Evolutionary conservation across 2,797 vertebrate species (phyloP).

Genomic region (Saxicola maurus): DNA sequence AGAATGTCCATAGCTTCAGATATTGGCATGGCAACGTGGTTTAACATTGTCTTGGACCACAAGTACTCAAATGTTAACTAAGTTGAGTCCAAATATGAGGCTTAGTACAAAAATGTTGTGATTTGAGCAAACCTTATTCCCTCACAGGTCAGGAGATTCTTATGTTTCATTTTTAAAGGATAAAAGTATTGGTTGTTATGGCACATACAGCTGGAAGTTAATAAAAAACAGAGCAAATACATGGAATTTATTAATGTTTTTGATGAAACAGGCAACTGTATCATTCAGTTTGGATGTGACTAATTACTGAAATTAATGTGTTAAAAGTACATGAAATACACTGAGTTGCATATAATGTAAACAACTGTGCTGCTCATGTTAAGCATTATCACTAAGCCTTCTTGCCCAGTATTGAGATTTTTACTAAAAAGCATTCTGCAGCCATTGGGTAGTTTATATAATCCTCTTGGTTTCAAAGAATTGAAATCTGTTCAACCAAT

Average conservation of each 20-base stretch:
- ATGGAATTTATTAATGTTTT: not conserved
- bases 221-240: not conserved
- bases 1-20: not conserved
- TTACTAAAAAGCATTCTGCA: not conserved
- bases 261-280: not conserved
- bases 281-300: not conserved
- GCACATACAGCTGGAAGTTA: not conserved
- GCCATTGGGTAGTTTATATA: not conserved
- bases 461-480: slow-evolving; percentile 33
- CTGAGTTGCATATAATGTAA: not conserved
- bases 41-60: not conserved
- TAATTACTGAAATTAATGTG: not conserved
- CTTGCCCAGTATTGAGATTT: slow-evolving; percentile 1
- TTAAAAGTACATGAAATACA: not conserved
- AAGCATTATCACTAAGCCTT: not conserved
- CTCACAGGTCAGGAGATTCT: not conserved
- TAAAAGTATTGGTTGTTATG: not conserved
- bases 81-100: not conserved
- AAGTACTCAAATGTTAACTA: not conserved
- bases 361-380: not conserved
- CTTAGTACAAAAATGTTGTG: not conserved
- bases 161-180: not conserved
- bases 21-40: not conserved
- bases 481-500: not conserved
- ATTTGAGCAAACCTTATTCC: not conserved